Evolutionary conservation across 2,113 vertebrate genomes (phyloP), one percentile per base, ranked within the genome.

Genomic region (Brachyistius frenatus): DNA sequence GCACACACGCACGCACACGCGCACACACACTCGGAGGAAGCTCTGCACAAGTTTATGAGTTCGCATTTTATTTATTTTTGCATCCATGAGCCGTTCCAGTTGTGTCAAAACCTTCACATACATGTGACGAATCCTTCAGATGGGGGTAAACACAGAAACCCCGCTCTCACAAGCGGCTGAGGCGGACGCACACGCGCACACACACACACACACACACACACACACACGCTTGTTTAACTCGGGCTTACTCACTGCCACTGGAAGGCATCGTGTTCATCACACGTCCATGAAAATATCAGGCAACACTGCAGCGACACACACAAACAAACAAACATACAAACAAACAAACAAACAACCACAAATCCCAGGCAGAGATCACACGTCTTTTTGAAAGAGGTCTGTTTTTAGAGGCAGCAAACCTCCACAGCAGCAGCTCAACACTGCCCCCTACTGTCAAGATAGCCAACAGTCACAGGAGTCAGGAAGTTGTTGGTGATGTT

Each of bases 361-460:
- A 8, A 73, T 64, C 50, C 37, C 61, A 66, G 66, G 62, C 74
- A 71, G 78, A 65, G 58, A 66, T 52, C 33, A 46, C 55, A 73
- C 37, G 54, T 63, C 60, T 55, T 62, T 16, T 44, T 15, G 33
- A 56, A 52, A 73, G 62, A 72, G 15, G 41, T 61, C n/a, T 39
- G 15, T 63, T 64, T 15, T 14, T 46, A 50, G 64, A 58, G 41
- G 11, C 3, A 46, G n/a, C 13, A 5, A 23, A n/a, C 4, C 9
- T 2, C 37, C n/a, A 32, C 56, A 57, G 58, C 67, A 60, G 76
- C 54, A 86, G 89, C 33, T 77, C 44, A 86, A 91, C 87, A 89
- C 89, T 92, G 93, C 76, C 93, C 83, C 81, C 93, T 91, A 58
- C 73, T 75, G 93, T 37, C 56, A n/a, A 46, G 0, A 35, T 2